Evolutionary conservation across 2,113 vertebrate species (phyloP).

Genomic region (Hassar affinis): DNA sequence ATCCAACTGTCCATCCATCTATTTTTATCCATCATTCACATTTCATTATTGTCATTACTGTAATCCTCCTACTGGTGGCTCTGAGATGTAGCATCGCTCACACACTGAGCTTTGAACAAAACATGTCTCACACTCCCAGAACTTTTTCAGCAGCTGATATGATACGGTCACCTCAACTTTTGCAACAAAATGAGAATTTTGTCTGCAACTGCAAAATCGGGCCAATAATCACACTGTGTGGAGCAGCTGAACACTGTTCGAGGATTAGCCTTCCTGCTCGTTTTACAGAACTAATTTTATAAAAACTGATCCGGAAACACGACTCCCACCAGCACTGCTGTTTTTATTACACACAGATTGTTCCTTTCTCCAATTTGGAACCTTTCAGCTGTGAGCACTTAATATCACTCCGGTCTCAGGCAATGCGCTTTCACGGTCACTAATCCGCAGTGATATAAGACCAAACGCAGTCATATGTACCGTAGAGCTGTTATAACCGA

Average conservation of each 20-base stretch:
- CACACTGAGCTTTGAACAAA: not conserved
- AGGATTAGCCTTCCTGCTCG: not conserved
- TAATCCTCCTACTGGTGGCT: not conserved
- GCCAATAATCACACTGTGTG: not conserved
- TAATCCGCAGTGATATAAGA: slow-evolving; percentile 27
- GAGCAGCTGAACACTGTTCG: not conserved
- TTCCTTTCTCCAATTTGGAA: slow-evolving; percentile 17
- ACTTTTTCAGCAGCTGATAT: not conserved
- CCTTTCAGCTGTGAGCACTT: slow-evolving; percentile 16
- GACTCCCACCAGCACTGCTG: not conserved
- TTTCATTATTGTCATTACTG: not conserved
- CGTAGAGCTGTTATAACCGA: not conserved
- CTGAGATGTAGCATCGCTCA: not conserved
- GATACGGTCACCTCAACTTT: not conserved
- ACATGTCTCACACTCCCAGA: not conserved
- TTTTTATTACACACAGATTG: slow-evolving; percentile 2
- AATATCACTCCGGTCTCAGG: slow-evolving; percentile 1
- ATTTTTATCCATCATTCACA: not conserved
- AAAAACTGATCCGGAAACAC: not conserved
- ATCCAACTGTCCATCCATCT: not conserved
- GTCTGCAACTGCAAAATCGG: not conserved
- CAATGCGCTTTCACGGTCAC: slow-evolving; percentile 5
- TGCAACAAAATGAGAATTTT: not conserved
- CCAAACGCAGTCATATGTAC: not conserved
- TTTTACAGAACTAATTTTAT: not conserved